phyloP scores from a whole-genome alignment of 2,113 vertebrate species.

The Platysteira castanea region DNA sequence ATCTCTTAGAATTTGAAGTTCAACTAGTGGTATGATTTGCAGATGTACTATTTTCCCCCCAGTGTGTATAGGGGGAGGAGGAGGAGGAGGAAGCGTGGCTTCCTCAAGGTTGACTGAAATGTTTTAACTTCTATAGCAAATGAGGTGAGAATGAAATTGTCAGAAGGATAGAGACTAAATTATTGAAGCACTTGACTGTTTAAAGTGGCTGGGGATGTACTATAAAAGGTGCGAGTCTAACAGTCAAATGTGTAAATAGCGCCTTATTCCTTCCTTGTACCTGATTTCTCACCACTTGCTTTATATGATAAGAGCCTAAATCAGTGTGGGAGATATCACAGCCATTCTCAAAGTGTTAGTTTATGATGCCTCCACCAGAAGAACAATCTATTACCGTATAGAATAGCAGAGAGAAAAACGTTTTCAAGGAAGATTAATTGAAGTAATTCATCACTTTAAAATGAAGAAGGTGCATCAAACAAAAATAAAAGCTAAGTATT shows the following conservation, averaged over 20 bases:
- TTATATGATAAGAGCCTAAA: slow-evolving; percentile 19
- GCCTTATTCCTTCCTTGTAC: slow-evolving; percentile 41
- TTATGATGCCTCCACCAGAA: slow-evolving; percentile 4
- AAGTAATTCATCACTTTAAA: slow-evolving; percentile 38
- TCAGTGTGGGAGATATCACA: slow-evolving; percentile 17
- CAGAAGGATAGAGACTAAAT: slow-evolving; percentile 59
- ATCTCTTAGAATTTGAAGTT: not conserved
- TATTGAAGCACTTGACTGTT: slow-evolving; percentile 41
- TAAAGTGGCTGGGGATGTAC: slow-evolving; percentile 46
- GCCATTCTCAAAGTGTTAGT: slow-evolving; percentile 6
- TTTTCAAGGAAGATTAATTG: slow-evolving; percentile 57
- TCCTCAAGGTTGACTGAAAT: slow-evolving; percentile 61
- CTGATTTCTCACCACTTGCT: slow-evolving; percentile 51
- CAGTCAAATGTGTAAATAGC: slow-evolving; percentile 57
- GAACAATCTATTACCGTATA: not conserved
- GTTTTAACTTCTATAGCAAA: slow-evolving; percentile 68
- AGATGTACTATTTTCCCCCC: not conserved
- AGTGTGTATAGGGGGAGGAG: not conserved
- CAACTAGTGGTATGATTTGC: not conserved
- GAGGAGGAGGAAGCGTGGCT: slow-evolving; percentile 12
- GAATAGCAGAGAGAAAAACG: slow-evolving; percentile 3
- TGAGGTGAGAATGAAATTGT: slow-evolving; percentile 73
- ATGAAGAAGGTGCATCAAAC: slow-evolving; percentile 39
- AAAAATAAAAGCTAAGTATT: slow-evolving; percentile 41
- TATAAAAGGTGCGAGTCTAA: slow-evolving; percentile 57